Evolutionary conservation across 2,888 invertebrate species (phyloP).

Genomic region (Griposia aprilina): DNA sequence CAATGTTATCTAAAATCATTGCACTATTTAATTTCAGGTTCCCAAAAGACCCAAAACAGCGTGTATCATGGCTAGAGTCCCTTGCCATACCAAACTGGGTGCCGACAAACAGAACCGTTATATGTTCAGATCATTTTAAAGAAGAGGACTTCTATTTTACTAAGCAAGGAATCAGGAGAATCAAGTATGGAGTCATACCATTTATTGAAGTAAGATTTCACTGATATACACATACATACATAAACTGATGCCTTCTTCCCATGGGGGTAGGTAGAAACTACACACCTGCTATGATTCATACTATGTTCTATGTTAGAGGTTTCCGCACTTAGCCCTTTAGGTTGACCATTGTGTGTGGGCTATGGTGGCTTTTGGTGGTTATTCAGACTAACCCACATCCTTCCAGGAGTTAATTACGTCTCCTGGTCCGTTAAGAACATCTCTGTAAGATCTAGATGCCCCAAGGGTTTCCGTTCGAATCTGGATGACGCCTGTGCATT

Average conservation of each 20-base stretch:
- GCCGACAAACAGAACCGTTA: background rate
- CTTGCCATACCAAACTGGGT: conserved; percentile 13
- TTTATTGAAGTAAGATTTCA: conserved; percentile 22
- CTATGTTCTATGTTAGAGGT: too few relatives aligned
- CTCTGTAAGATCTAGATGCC: too few relatives aligned
- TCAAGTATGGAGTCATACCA: conserved; percentile 29
- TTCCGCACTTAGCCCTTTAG: too few relatives aligned
- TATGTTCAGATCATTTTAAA: conserved; percentile 46
- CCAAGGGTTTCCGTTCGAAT: too few relatives aligned
- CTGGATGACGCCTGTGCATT: too few relatives aligned
- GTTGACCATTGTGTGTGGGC: too few relatives aligned
- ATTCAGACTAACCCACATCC: too few relatives aligned
- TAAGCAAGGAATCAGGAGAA: conserved; percentile 27
- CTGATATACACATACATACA: background rate
- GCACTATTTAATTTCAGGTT: conserved; percentile 35
- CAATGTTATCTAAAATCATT: too few relatives aligned
- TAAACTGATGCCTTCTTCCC: background rate
- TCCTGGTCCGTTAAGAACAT: too few relatives aligned
- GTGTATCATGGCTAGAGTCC: conserved; percentile 29
- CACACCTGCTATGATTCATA: too few relatives aligned
- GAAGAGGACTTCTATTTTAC: conserved; percentile 16
- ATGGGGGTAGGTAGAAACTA: background rate
- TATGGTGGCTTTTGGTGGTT: too few relatives aligned
- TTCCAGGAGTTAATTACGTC: too few relatives aligned
- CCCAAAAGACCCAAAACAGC: conserved; percentile 32